A percentile compares a stretch with the other conserved stretches of the same genome.
phyloP scores from a whole-genome alignment of 2,888 invertebrate genomes.

The Tenthredo scrophulariae region DNA sequence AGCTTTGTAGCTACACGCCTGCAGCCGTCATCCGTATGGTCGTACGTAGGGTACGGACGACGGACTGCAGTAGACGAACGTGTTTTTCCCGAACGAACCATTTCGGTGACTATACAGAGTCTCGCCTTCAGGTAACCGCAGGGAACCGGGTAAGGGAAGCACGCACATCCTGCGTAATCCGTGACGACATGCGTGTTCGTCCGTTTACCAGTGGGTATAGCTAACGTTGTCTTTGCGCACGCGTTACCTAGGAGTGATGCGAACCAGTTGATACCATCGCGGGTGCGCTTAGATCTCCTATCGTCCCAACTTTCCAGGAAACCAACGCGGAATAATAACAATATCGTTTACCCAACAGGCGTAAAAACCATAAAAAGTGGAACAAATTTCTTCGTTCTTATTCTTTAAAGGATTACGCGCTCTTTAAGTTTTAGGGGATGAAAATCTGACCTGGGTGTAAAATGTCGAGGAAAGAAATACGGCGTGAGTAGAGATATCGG shows the following conservation, averaged over 20 bases:
- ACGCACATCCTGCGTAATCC: slow-evolving; percentile 76
- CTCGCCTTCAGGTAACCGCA: slow-evolving; percentile 25
- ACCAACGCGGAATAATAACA: slow-evolving; percentile 5
- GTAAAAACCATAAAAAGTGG: background rate
- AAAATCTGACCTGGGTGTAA: background rate
- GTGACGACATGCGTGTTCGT: slow-evolving; percentile 72
- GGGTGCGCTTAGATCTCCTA: slow-evolving; percentile 41
- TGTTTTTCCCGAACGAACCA: slow-evolving; percentile 68
- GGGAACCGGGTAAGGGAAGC: slow-evolving; percentile 68
- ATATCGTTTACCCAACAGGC: slow-evolving; percentile 11
- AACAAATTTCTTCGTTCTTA: background rate
- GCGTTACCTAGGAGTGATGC: slow-evolving; percentile 25
- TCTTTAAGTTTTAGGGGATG: background rate
- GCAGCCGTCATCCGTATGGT: slow-evolving; percentile 49
- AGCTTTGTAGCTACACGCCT: background rate
- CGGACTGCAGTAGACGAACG: slow-evolving; percentile 55
- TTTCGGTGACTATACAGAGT: slow-evolving; percentile 55
- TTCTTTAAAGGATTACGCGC: background rate
- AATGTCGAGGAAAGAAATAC: background rate
- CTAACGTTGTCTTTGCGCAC: slow-evolving; percentile 6
- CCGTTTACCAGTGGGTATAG: slow-evolving; percentile 36
- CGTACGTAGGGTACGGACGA: slow-evolving; percentile 56
- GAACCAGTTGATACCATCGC: slow-evolving; percentile 32
- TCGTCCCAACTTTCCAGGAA: slow-evolving; percentile 30
- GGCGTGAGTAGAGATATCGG: background rate